Evolutionary conservation across 2,113 vertebrate species (phyloP).

Genomic region (Mustelus asterias): DNA sequence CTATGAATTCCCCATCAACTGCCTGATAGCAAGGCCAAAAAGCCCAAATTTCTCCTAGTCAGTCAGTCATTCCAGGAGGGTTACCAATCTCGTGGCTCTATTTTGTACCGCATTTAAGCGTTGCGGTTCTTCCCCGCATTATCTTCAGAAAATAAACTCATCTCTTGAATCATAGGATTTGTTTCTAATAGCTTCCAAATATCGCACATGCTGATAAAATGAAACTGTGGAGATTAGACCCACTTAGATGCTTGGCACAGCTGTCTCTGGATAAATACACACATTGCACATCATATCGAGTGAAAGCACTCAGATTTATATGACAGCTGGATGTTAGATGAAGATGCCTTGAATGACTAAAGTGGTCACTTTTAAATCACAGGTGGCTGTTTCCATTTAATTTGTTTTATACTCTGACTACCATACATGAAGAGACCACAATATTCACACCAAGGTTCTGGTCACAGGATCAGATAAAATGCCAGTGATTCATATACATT

Average conservation of each 20-base stretch:
- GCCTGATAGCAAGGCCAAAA: background rate
- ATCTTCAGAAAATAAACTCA: background rate
- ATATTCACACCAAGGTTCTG: background rate
- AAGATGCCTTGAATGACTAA: background rate
- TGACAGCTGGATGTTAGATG: background rate
- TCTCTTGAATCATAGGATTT: background rate
- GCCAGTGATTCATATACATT: background rate
- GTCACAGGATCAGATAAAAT: background rate
- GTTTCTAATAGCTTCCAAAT: background rate
- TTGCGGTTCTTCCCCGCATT: background rate
- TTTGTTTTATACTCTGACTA: background rate
- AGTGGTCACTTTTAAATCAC: background rate
- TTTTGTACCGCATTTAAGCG: background rate
- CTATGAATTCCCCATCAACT: background rate
- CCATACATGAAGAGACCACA: background rate
- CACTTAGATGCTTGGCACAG: background rate
- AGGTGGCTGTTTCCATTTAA: background rate
- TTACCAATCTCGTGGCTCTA: background rate
- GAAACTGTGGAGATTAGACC: background rate
- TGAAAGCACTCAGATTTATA: constrained; percentile 1
- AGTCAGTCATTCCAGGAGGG: background rate
- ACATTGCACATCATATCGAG: background rate
- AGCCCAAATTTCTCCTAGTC: background rate
- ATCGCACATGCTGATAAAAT: background rate
- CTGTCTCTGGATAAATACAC: background rate